Percentiles rank a stretch among this genome's conserved stretches.
Conservation (phyloP, 2,113 vertebrate species). For the Pungitius pungitius region DNA sequence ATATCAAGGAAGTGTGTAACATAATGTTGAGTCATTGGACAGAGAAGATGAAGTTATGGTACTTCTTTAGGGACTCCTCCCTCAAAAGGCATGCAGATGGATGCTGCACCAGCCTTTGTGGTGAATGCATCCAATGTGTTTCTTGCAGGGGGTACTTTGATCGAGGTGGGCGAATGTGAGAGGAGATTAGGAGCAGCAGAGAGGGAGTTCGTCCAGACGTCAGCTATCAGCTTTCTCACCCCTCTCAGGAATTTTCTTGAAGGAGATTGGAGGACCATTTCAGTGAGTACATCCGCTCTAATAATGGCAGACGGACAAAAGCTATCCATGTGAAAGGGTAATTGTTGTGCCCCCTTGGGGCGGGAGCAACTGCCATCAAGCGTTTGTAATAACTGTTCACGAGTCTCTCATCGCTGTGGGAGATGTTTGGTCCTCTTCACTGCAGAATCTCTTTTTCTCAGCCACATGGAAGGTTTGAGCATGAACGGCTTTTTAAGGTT, state of each 20-base stretch:
- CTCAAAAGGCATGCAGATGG: not conserved
- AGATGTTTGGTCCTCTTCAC: too few species aligned
- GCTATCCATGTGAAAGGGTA: too few species aligned
- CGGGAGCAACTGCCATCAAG: too few species aligned
- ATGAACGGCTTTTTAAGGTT: too few species aligned
- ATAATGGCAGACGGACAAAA: too few species aligned
- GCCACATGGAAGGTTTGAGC: too few species aligned
- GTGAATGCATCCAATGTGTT: conserved; percentile 1
- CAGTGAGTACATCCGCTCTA: conserved; percentile 80
- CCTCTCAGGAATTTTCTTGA: conserved; percentile 96
- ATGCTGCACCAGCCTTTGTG: not conserved
- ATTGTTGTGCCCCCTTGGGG: too few species aligned
- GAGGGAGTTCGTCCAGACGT: conserved; percentile 89
- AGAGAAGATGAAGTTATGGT: not conserved
- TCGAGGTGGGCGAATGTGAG: conserved; percentile 90
- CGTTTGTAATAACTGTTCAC: too few species aligned
- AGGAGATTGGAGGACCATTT: conserved; percentile 94
- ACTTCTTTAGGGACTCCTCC: not conserved
- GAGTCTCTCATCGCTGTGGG: too few species aligned
- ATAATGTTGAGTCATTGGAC: not conserved
- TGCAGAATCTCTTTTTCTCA: too few species aligned
- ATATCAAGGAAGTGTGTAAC: not conserved
- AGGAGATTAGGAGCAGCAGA: conserved; percentile 87
- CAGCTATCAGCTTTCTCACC: conserved; percentile 90
- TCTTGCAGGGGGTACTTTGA: conserved; percentile 82